Percentiles rank a stretch among this genome's conserved stretches.
Evolutionary conservation across 2,888 invertebrate species (phyloP).

Genomic region (Drosophila differens): DNA sequence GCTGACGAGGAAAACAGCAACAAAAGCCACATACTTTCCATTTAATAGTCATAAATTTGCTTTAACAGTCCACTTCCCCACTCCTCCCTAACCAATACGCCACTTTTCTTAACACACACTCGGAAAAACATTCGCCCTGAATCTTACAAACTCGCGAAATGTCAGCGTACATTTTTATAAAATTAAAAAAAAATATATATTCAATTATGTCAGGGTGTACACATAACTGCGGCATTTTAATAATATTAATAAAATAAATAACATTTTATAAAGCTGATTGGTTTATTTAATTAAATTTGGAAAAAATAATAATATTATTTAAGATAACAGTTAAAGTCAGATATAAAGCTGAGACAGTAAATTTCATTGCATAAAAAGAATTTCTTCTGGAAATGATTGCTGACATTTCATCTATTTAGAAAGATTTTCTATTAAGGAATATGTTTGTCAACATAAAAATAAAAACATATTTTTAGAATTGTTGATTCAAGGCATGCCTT

Average conservation of each 20-base stretch:
- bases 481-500: no score
- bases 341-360: neutral
- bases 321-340: no score
- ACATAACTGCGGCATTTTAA: neutral
- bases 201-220: no score
- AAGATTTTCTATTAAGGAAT: neutral
- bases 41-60: conserved; percentile 81
- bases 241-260: neutral
- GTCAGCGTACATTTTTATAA: no score
- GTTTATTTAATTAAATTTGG: no score
- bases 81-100: no score
- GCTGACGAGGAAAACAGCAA: conserved; percentile 61
- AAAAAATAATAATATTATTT: no score
- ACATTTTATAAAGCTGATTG: neutral
- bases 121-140: neutral
- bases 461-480: neutral
- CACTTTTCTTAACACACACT: neutral
- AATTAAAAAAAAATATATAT: no score
- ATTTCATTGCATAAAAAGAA: neutral
- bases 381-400: neutral
- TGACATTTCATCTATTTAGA: neutral
- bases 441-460: neutral
- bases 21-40: conserved; percentile 80
- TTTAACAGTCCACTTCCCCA: conserved; percentile 39
- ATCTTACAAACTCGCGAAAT: neutral